Conservation (phyloP, 2,888 invertebrate species). For the Hypsopygia costalis region DNA sequence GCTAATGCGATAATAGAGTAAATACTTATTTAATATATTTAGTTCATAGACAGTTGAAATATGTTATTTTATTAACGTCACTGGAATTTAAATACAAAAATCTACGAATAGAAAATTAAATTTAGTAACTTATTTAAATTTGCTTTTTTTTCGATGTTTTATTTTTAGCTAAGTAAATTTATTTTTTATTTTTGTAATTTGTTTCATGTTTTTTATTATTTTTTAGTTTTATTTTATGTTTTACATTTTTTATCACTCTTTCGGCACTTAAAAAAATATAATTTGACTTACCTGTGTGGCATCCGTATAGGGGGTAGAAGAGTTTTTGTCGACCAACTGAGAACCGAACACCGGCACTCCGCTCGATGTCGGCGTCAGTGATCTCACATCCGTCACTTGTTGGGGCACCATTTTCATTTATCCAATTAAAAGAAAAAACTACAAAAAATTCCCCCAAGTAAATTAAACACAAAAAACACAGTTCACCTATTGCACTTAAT, state of each 20-base stretch:
- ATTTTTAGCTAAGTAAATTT: no score
- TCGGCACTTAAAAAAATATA: neutral
- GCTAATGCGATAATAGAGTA: no score
- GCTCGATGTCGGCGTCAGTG: slow-evolving; percentile 82
- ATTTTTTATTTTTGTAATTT: neutral
- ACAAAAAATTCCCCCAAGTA: slow-evolving; percentile 29
- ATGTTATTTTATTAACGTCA: no score
- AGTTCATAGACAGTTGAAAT: no score
- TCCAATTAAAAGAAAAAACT: slow-evolving; percentile 49
- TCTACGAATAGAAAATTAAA: no score
- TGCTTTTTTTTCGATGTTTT: no score
- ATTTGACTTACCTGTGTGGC: slow-evolving; percentile 95
- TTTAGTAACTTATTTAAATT: no score
- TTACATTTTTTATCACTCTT: neutral
- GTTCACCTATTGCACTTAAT: slow-evolving; percentile 71
- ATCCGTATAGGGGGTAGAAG: slow-evolving; percentile 97
- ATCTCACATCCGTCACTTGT: slow-evolving; percentile 81
- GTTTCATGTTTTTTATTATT: neutral
- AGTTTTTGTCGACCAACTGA: slow-evolving; percentile 93
- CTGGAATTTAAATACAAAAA: no score
- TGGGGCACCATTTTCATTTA: slow-evolving; percentile 87
- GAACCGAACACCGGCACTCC: slow-evolving; percentile 92
- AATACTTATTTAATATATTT: no score
- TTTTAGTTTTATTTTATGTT: slow-evolving; percentile 20
- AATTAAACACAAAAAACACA: slow-evolving; percentile 61